These are phyloP conservation scores for Tauraco erythrolophus DNA, from an alignment of 2,113 vertebrate genomes.

Conservation along the genomic window DNA sequence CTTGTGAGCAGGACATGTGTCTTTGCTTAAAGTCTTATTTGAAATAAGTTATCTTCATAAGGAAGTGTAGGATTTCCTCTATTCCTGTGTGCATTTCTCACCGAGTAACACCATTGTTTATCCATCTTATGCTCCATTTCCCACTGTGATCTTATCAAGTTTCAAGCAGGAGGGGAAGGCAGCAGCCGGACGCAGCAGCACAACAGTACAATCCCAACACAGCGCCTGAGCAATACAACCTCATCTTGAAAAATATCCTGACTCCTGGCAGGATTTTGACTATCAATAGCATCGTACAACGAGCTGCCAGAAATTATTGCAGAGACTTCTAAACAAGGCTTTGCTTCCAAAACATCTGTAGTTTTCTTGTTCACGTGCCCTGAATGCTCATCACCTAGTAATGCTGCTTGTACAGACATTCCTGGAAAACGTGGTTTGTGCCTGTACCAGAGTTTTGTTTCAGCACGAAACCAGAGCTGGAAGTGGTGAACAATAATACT, in stretches of 20 bases:
- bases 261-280: neutral
- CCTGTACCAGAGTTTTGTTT: neutral
- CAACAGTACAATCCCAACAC: neutral
- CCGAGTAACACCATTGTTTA: constrained; percentile 5
- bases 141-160: constrained; percentile 35
- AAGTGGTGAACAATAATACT: neutral
- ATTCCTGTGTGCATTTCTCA: constrained; percentile 9
- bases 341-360: neutral
- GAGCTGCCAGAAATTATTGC: neutral
- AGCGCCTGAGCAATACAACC: neutral
- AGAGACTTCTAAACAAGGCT: neutral
- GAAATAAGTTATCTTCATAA: constrained; percentile 37
- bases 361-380: neutral
- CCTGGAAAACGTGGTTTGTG: neutral
- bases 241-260: neutral
- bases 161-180: constrained; percentile 36
- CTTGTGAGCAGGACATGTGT: neutral
- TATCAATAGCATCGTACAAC: neutral
- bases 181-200: neutral
- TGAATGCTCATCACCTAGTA: accelerated
- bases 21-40: neutral
- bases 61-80: constrained; percentile 53
- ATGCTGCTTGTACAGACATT: neutral
- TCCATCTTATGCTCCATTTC: constrained; percentile 16
- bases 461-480: neutral